Evolutionary conservation across 2,113 vertebrate genomes (phyloP).

Genomic region (Nanorana parkeri): DNA sequence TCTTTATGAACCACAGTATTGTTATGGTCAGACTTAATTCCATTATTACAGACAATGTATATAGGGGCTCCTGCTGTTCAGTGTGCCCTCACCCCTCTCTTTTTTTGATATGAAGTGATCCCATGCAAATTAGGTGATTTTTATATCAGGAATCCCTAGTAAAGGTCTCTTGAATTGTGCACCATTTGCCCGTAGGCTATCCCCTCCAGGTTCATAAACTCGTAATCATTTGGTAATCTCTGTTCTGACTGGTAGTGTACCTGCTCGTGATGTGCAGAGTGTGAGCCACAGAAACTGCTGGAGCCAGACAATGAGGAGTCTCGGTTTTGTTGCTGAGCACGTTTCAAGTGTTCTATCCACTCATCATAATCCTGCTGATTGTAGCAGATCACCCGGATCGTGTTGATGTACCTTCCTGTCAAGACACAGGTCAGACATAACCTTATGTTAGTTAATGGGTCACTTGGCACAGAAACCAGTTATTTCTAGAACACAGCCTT

Average conservation of each 20-base stretch:
- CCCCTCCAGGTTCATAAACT: no score
- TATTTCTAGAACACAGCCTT: neutral
- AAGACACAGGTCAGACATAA: conserved; percentile 11
- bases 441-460: neutral
- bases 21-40: no score
- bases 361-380: conserved; percentile 72
- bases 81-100: no score
- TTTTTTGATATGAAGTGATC: no score
- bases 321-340: conserved; percentile 60
- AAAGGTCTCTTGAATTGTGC: no score
- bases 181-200: no score
- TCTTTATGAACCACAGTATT: no score
- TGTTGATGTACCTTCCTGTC: conserved; percentile 75
- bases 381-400: conserved; percentile 76
- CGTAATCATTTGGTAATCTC: no score
- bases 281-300: conserved; percentile 67
- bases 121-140: no score
- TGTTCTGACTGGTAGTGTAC: conserved; percentile 57
- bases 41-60: no score
- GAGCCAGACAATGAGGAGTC: conserved; percentile 65
- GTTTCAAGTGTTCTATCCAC: conserved; percentile 75
- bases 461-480: neutral
- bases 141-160: no score
- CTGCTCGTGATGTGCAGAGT: conserved; percentile 55
- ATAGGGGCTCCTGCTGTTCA: no score